These are phyloP conservation scores for Deilephila porcellus DNA, from an alignment of 2,888 invertebrate genomes.

Conservation along the genomic window DNA sequence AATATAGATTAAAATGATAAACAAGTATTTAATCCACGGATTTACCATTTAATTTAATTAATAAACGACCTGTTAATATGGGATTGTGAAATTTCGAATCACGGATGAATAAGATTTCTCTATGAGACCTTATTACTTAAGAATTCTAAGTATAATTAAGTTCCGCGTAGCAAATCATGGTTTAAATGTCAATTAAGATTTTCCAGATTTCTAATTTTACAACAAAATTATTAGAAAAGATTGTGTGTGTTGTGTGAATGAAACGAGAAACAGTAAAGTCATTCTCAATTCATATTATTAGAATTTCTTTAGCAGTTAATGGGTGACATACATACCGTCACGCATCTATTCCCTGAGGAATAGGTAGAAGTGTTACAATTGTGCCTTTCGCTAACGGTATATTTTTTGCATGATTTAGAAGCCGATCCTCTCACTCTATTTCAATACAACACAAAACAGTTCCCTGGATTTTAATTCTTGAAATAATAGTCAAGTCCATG, in stretches of 20 bases:
- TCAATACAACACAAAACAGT: too few relatives aligned
- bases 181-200: background rate
- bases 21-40: constrained; percentile 1
- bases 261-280: too few relatives aligned
- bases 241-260: too few relatives aligned
- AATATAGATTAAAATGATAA: constrained; percentile 22
- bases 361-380: background rate
- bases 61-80: background rate
- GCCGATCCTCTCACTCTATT: background rate
- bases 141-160: background rate
- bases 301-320: background rate
- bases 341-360: background rate
- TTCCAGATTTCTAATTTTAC: background rate
- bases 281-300: too few relatives aligned
- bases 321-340: background rate
- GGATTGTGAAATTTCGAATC: constrained; percentile 7
- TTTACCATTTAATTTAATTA: constrained; percentile 17
- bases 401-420: background rate
- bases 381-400: background rate
- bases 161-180: background rate
- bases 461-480: too few relatives aligned
- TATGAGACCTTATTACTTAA: background rate
- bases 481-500: too few relatives aligned
- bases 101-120: background rate
- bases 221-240: background rate